Evolutionary conservation across 2,888 invertebrate species (phyloP).

Genomic region (Caenorhabditis japonica): DNA sequence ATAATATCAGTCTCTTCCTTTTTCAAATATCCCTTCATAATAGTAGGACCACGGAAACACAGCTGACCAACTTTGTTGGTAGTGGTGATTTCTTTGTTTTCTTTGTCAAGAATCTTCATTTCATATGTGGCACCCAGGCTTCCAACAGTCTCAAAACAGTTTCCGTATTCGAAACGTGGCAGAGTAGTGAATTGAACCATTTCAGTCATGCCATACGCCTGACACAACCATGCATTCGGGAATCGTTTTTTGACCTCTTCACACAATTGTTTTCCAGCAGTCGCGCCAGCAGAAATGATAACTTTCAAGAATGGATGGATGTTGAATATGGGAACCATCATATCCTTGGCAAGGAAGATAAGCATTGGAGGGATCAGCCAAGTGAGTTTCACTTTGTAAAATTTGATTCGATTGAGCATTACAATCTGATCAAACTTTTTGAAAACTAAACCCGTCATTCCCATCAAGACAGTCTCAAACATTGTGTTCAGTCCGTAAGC

Average conservation of each 20-base stretch:
- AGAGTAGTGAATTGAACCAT: slow-evolving; percentile 54
- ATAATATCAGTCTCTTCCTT: slow-evolving; percentile 36
- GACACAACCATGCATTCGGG: slow-evolving; percentile 56
- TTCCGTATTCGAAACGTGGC: slow-evolving; percentile 34
- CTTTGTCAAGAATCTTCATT: slow-evolving; percentile 40
- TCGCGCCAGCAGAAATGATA: slow-evolving; percentile 81
- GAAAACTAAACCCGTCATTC: slow-evolving; percentile 70
- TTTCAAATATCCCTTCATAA: slow-evolving; percentile 62
- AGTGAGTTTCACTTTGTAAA: slow-evolving; percentile 59
- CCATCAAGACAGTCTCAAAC: slow-evolving; percentile 48
- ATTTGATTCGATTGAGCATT: slow-evolving; percentile 63
- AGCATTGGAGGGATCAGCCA: slow-evolving; percentile 88
- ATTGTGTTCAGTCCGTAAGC: slow-evolving; percentile 70
- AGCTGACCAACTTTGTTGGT: slow-evolving; percentile 49
- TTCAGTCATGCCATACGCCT: slow-evolving; percentile 55
- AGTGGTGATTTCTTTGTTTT: slow-evolving; percentile 19
- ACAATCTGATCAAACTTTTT: slow-evolving; percentile 67
- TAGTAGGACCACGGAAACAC: slow-evolving; percentile 57
- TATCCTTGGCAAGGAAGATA: slow-evolving; percentile 83
- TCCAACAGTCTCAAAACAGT: slow-evolving; percentile 49
- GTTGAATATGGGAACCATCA: slow-evolving; percentile 80
- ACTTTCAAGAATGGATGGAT: slow-evolving; percentile 79
- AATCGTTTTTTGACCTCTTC: slow-evolving; percentile 63
- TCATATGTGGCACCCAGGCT: slow-evolving; percentile 42
- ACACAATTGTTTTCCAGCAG: slow-evolving; percentile 64